A percentile compares a stretch with the other conserved stretches of the same genome.
Conservation (phyloP, 2,797 vertebrate genomes). For the Pogonophryne albipinna region DNA sequence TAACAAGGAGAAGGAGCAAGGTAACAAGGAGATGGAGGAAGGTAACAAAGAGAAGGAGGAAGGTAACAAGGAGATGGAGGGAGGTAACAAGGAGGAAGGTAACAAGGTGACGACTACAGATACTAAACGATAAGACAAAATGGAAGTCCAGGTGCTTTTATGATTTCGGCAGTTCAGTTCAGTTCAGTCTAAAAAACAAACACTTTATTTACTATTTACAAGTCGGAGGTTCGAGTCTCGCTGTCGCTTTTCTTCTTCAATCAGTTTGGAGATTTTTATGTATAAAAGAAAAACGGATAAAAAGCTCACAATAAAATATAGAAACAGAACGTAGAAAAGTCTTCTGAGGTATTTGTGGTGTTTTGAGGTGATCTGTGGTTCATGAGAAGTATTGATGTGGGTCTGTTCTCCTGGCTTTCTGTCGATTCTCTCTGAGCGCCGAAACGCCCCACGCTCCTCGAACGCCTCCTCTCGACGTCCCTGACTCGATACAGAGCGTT, state of each 20-base stretch:
- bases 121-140: background rate
- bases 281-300: constrained; percentile 80
- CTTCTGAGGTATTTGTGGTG: constrained; percentile 97
- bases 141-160: constrained; percentile 40
- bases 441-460: background rate
- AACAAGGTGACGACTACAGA: background rate
- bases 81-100: no score
- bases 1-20: no score
- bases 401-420: no score
- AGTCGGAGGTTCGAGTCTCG: constrained; percentile 40
- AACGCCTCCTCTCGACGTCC: constrained; percentile 28
- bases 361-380: constrained; percentile 97
- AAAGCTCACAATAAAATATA: constrained; percentile 90
- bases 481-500: constrained; percentile 72
- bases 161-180: constrained; percentile 43
- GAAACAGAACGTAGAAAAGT: constrained; percentile 90
- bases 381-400: no score
- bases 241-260: constrained; percentile 80
- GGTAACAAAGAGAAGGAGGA: no score
- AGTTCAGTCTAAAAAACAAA: constrained; percentile 26
- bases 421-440: constrained; percentile 13
- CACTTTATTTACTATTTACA: constrained; percentile 16
- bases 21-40: no score
- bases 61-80: no score
- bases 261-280: constrained; percentile 80